These are phyloP conservation scores for Phalanger gymnotis DNA, from an alignment of 2,797 vertebrate species.

Conservation along the genomic window DNA sequence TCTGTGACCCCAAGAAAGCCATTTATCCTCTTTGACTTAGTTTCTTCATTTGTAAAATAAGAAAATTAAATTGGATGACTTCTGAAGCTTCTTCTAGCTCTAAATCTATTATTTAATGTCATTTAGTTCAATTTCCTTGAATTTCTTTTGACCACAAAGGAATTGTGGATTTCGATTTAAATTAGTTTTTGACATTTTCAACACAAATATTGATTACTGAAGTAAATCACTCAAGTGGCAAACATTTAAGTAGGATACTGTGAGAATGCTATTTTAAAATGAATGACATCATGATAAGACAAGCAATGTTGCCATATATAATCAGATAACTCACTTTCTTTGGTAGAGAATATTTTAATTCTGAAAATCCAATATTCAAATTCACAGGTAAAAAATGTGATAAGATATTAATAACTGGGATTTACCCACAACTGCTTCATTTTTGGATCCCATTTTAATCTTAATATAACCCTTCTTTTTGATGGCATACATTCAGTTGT, in stretches of 20 bases:
- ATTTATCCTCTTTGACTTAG: neutral
- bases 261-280: neutral
- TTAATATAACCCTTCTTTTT: no score
- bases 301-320: neutral
- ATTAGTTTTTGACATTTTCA: neutral
- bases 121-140: neutral
- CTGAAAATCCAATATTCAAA: neutral
- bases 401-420: neutral
- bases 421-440: neutral
- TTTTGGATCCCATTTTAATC: neutral
- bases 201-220: neutral
- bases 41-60: neutral
- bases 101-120: neutral
- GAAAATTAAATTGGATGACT: neutral
- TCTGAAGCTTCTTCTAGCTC: neutral
- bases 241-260: neutral
- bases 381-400: conserved; percentile 18
- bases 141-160: neutral
- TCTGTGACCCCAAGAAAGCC: neutral
- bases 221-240: neutral
- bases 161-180: neutral
- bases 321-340: neutral
- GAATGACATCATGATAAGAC: neutral
- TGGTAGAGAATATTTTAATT: neutral
- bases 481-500: no score